Conservation (phyloP, 2,888 invertebrate species). For the Amphipyra berbera region DNA sequence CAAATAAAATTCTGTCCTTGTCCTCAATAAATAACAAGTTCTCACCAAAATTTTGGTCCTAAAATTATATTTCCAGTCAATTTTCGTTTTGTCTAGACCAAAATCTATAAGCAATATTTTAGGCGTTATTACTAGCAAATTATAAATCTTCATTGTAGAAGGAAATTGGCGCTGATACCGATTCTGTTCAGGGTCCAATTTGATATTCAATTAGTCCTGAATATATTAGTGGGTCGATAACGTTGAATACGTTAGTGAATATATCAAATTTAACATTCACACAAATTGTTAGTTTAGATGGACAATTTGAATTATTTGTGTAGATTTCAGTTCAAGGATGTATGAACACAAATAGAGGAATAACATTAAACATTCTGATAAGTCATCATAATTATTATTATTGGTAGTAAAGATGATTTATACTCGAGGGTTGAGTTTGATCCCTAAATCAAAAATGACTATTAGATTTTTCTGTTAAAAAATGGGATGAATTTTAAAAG, state of each 20-base stretch:
- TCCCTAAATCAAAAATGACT: too few species aligned
- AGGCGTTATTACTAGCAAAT: conserved; percentile 39
- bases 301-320: conserved; percentile 32
- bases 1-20: neutral
- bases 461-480: too few species aligned
- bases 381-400: too few species aligned
- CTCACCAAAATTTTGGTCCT: conserved; percentile 20
- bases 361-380: neutral
- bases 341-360: neutral
- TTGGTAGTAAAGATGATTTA: too few species aligned
- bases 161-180: conserved; percentile 43
- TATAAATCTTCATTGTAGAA: conserved; percentile 46
- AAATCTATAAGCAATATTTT: conserved; percentile 43
- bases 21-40: conserved; percentile 10
- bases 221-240: conserved; percentile 53
- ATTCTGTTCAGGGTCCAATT: conserved; percentile 45
- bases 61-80: conserved; percentile 24
- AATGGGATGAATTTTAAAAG: too few species aligned
- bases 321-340: conserved; percentile 16
- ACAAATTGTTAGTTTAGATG: conserved; percentile 34
- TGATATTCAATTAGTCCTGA: conserved; percentile 58
- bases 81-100: conserved; percentile 26
- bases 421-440: too few species aligned
- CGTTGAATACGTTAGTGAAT: conserved; percentile 41
- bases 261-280: conserved; percentile 40